These are phyloP conservation scores for Triplophysa dalaica DNA, from an alignment of 2,113 vertebrate genomes.

Conservation along the genomic window DNA sequence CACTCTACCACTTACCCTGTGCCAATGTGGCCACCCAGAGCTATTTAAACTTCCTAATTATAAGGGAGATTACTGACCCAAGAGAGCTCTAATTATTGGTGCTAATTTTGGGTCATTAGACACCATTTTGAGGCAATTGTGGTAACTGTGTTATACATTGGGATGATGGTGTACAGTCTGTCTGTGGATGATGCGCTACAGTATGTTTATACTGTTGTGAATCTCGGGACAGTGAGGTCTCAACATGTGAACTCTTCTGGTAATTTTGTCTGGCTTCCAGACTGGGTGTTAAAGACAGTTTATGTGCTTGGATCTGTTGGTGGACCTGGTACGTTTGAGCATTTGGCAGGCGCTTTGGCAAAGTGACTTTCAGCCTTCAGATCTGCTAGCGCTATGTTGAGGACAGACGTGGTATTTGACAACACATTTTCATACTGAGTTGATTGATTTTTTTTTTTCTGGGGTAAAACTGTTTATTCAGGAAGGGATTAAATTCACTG, in stretches of 20 bases:
- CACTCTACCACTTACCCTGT: constrained; percentile 39
- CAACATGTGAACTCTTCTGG: neutral
- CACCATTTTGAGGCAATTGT: constrained; percentile 52
- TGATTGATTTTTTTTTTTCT: neutral
- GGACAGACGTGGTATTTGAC: neutral
- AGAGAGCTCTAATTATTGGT: constrained; percentile 54
- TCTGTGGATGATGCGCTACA: neutral
- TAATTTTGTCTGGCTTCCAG: neutral
- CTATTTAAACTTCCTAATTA: constrained; percentile 64
- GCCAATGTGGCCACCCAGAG: constrained; percentile 57
- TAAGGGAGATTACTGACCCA: constrained; percentile 57
- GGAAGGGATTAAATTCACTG: neutral
- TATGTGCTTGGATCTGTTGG: neutral
- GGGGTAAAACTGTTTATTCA: too few species aligned
- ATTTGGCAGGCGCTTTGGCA: too few species aligned
- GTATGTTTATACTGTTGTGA: neutral
- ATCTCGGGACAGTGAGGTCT: neutral
- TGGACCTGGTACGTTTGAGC: too few species aligned
- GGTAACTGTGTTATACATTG: constrained; percentile 26
- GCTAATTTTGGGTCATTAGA: constrained; percentile 59
- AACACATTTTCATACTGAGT: neutral
- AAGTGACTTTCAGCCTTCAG: too few species aligned
- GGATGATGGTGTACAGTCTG: neutral
- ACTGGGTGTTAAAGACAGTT: neutral
- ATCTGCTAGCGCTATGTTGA: neutral